These are phyloP conservation scores for Ascaphus truei DNA, from an alignment of 2,113 vertebrate species.

Conservation along the genomic window DNA sequence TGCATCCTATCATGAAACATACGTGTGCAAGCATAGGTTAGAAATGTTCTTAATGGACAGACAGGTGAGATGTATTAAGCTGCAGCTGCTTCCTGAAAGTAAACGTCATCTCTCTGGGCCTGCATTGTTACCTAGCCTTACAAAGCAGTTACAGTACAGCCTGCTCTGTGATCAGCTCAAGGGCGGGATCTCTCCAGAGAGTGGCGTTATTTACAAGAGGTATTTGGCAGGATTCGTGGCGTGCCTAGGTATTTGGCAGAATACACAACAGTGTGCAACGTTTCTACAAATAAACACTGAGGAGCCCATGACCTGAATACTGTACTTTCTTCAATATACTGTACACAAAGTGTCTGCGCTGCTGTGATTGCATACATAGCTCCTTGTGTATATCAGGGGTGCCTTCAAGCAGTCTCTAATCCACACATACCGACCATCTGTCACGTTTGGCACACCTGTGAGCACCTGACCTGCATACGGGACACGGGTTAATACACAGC, in stretches of 20 bases:
- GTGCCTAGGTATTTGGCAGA: conserved; percentile 48
- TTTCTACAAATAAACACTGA: conserved; percentile 33
- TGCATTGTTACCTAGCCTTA: conserved; percentile 35
- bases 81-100: conserved; percentile 35
- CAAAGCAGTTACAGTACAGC: conserved; percentile 45
- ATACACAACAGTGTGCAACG: neutral
- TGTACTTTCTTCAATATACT: no score
- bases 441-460: no score
- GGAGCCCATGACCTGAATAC: conserved; percentile 14
- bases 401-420: no score
- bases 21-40: no score
- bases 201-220: conserved; percentile 43
- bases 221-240: no score
- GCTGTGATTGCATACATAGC: no score
- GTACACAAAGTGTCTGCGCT: no score
- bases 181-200: conserved; percentile 5
- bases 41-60: neutral
- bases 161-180: conserved; percentile 22
- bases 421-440: no score
- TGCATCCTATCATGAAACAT: no score
- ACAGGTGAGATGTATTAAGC: conserved; percentile 18
- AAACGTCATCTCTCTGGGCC: conserved; percentile 7
- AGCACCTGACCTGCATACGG: no score
- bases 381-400: no score
- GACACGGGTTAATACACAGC: no score